Conservation (phyloP, 2,113 vertebrate species). For the Lophura nycthemera region DNA sequence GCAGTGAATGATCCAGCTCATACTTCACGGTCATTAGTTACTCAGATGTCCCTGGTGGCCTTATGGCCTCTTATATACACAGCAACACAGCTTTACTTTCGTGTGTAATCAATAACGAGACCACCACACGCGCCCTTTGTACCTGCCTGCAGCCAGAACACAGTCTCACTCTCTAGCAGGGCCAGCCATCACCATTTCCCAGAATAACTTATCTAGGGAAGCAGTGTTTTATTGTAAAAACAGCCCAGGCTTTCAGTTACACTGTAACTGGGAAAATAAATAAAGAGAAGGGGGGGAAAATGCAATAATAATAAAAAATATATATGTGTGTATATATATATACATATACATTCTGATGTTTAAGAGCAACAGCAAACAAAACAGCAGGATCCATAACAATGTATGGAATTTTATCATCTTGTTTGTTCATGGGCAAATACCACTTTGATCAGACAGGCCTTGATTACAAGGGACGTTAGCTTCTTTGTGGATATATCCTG, state of each 20-base stretch:
- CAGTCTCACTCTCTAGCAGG: not conserved
- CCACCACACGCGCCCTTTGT: not conserved
- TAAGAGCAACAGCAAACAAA: not conserved
- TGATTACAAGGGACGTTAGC: not conserved
- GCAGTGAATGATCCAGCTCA: not conserved
- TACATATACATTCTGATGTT: not conserved
- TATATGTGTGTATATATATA: not conserved
- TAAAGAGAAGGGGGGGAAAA: not conserved
- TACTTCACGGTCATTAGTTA: not conserved
- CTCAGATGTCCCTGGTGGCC: not conserved
- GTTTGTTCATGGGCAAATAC: not conserved
- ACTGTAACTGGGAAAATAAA: slow-evolving; percentile 7
- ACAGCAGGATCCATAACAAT: not conserved
- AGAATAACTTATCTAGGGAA: slow-evolving; percentile 47
- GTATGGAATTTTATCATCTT: not conserved
- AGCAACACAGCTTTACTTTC: not conserved
- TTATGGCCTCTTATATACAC: not conserved
- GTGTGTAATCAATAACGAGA: slow-evolving; percentile 5
- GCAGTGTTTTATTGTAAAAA: slow-evolving; percentile 20
- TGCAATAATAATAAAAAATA: no score
- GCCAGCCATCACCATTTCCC: slow-evolving; percentile 44
- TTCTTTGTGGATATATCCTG: slow-evolving; percentile 16
- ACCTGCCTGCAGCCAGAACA: slow-evolving; percentile 19
- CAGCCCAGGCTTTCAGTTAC: slow-evolving; percentile 32
- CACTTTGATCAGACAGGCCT: not conserved